phyloP scores from a whole-genome alignment of 2,888 invertebrate genomes.

The Cetonia aurata region DNA sequence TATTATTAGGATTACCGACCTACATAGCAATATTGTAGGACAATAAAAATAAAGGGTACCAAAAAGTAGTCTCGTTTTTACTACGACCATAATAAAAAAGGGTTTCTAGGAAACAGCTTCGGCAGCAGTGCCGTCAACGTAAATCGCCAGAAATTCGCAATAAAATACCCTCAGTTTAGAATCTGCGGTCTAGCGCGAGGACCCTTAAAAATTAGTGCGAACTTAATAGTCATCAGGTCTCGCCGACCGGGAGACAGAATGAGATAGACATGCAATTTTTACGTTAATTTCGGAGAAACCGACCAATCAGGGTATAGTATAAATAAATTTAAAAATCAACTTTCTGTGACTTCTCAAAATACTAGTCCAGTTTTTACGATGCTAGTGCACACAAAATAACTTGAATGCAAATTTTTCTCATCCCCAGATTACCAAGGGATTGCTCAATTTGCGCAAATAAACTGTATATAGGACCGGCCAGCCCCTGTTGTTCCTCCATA shows the following conservation, averaged over 20 bases:
- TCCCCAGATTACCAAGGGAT: too few relatives aligned
- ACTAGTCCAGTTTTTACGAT: too few relatives aligned
- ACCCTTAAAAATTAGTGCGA: not conserved
- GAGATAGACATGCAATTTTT: not conserved
- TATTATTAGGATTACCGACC: too few relatives aligned
- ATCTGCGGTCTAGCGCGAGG: not conserved
- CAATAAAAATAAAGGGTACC: not conserved
- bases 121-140: not conserved
- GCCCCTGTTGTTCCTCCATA: too few relatives aligned
- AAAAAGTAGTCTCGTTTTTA: not conserved
- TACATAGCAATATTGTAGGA: too few relatives aligned
- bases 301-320: too few relatives aligned
- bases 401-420: too few relatives aligned
- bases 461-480: too few relatives aligned
- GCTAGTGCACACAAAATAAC: too few relatives aligned
- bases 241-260: not conserved
- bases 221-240: not conserved
- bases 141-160: constrained; percentile 4
- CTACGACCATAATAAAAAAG: constrained; percentile 2
- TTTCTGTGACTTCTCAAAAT: too few relatives aligned
- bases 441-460: too few relatives aligned
- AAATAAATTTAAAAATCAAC: too few relatives aligned
- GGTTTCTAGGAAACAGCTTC: constrained; percentile 3
- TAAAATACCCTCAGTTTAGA: not conserved
- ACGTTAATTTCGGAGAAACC: not conserved